Evolutionary conservation across 1,140 invertebrate species (phyloP).

Genomic region (Agrypnia vestita): DNA sequence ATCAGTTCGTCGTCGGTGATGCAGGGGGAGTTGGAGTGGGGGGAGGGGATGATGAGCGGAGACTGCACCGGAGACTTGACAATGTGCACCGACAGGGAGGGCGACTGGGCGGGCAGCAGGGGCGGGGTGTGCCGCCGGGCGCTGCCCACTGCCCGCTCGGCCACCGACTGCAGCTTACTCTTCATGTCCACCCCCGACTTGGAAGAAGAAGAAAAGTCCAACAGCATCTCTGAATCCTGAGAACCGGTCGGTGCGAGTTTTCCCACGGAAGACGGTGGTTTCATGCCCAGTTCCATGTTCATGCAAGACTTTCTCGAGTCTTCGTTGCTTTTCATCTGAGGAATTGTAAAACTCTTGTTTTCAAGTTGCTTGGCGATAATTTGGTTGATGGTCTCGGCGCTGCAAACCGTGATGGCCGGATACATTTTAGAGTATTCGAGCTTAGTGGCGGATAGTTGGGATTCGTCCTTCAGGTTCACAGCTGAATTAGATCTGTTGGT

Average conservation of each 20-base stretch:
- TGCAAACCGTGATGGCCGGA: constrained; percentile 53
- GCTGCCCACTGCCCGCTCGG: constrained; percentile 71
- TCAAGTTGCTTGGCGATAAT: constrained; percentile 51
- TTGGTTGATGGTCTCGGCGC: constrained; percentile 56
- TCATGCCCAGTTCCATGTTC: constrained; percentile 68
- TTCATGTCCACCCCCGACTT: constrained; percentile 55
- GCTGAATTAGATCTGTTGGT: constrained; percentile 43
- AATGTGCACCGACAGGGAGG: constrained; percentile 84
- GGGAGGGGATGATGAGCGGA: constrained; percentile 79
- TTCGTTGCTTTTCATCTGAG: constrained; percentile 65
- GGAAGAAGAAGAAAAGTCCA: constrained; percentile 78
- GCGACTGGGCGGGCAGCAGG: constrained; percentile 76
- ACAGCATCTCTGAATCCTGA: constrained; percentile 76
- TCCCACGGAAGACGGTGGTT: constrained; percentile 66
- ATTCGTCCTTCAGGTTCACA: constrained; percentile 48
- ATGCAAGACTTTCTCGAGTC: constrained; percentile 61
- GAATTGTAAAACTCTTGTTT: constrained; percentile 67
- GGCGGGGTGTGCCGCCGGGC: constrained; percentile 63
- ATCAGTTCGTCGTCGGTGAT: constrained; percentile 92
- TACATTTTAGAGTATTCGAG: constrained; percentile 53
- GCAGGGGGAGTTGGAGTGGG: constrained; percentile 84
- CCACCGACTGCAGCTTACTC: constrained; percentile 64
- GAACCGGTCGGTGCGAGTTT: constrained; percentile 72
- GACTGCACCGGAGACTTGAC: constrained; percentile 85
- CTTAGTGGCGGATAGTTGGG: constrained; percentile 27